These are phyloP conservation scores for Propithecus deckenii DNA, from an alignment of 2,797 vertebrate species.

Conservation along the genomic window DNA sequence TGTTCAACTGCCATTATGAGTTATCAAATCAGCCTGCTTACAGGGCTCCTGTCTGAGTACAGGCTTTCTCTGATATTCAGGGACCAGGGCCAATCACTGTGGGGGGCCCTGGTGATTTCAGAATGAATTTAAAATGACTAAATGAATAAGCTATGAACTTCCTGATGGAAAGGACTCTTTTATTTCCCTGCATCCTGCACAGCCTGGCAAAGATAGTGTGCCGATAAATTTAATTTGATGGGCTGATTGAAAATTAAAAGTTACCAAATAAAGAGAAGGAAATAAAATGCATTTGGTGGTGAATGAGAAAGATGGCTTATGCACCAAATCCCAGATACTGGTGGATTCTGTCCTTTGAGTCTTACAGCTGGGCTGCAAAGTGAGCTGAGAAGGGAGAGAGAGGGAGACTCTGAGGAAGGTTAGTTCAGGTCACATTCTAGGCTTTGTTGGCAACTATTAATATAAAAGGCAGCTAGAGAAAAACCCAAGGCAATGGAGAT, in stretches of 20 bases:
- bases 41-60: background rate
- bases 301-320: background rate
- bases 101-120: background rate
- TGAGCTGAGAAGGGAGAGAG: background rate
- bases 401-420: background rate
- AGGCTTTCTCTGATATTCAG: background rate
- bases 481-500: constrained; percentile 18
- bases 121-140: background rate
- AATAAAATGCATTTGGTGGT: background rate
- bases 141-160: background rate
- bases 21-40: background rate
- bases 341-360: background rate
- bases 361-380: background rate
- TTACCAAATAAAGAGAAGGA: constrained; percentile 41
- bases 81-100: background rate
- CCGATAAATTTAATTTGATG: background rate
- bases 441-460: background rate
- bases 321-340: background rate
- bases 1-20: background rate
- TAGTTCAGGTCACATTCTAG: background rate
- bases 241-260: background rate
- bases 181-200: background rate
- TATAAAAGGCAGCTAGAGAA: constrained; percentile 38
- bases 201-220: background rate
- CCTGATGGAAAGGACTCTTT: background rate